Conservation (phyloP, 37 sponge, comb jelly and placozoan genomes). For the Petrosia ficiformis region DNA sequence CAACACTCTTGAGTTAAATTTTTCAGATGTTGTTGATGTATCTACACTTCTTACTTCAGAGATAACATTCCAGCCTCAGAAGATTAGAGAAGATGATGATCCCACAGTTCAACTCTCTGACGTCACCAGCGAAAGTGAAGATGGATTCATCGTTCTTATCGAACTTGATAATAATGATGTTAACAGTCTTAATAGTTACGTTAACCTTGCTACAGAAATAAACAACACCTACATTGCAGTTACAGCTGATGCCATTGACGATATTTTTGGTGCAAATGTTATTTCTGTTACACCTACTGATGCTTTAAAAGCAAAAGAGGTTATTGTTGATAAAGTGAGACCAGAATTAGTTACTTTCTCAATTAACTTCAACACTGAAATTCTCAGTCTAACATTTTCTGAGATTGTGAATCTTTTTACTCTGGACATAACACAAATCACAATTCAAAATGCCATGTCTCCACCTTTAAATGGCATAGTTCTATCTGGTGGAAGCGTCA, state of each 20-base stretch:
- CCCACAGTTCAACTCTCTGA: conserved; percentile 43
- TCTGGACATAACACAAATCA: conserved; percentile 56
- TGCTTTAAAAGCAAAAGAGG: conserved; percentile 45
- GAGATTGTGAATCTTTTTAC: conserved; percentile 61
- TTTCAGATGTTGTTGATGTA: conserved; percentile 63
- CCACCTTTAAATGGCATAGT: conserved; percentile 22
- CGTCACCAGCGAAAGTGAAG: conserved; percentile 15
- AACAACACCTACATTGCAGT: conserved; percentile 73
- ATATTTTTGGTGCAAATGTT: conserved; percentile 57
- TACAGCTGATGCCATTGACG: conserved; percentile 58
- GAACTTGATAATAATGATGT: conserved; percentile 36
- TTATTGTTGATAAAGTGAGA: conserved; percentile 43
- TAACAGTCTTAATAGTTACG: conserved; percentile 66
- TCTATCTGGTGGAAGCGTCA: conserved; percentile 69
- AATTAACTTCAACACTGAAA: conserved; percentile 55
- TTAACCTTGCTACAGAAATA: conserved; percentile 53
- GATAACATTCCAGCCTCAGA: conserved; percentile 62
- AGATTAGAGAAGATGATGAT: conserved; percentile 3
- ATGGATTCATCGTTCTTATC: conserved; percentile 47
- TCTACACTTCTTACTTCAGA: conserved; percentile 25
- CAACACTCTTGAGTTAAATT: conserved; percentile 50
- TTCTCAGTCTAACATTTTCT: conserved; percentile 57
- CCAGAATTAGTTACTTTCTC: conserved; percentile 37
- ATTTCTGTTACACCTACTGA: conserved; percentile 38
- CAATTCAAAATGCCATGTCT: conserved; percentile 32